phyloP scores from a whole-genome alignment of 2,888 invertebrate species.

The Neoascia interrupta region DNA sequence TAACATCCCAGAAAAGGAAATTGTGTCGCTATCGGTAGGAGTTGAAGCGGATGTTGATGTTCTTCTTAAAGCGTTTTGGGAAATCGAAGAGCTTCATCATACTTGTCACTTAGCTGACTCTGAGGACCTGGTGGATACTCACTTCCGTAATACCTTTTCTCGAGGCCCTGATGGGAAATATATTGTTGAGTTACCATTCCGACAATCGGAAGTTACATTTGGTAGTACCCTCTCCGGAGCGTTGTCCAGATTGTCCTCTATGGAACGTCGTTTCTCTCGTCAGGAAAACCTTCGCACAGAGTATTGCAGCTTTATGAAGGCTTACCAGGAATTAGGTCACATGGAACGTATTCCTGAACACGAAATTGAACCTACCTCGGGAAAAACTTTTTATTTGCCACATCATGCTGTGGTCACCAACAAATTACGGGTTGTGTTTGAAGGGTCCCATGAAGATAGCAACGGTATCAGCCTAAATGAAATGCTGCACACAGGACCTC shows the following conservation, averaged over 20 bases:
- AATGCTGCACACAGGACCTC: neutral
- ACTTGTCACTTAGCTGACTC: neutral
- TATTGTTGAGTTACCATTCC: constrained; percentile 26
- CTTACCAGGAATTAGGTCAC: neutral
- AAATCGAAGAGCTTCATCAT: neutral
- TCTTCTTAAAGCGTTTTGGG: constrained; percentile 10
- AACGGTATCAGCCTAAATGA: constrained; percentile 4
- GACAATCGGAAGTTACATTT: neutral
- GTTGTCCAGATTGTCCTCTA: neutral
- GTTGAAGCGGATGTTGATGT: neutral
- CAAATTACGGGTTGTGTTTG: constrained; percentile 7
- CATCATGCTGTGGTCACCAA: constrained; percentile 28
- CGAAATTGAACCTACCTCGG: constrained; percentile 5
- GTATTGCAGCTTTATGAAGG: neutral
- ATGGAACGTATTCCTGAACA: constrained; percentile 6
- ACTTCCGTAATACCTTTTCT: constrained; percentile 5
- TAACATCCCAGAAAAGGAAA: neutral
- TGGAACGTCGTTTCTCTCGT: constrained; percentile 10
- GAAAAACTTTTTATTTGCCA: constrained; percentile 14
- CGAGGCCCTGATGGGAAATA: constrained; percentile 22
- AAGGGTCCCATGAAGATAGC: constrained; percentile 1
- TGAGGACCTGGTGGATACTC: neutral
- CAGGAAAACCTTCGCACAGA: neutral
- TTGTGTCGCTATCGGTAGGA: neutral
- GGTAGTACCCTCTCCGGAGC: constrained; percentile 14